Percentiles rank a stretch among this genome's conserved stretches.
Conservation (phyloP, 2,113 vertebrate species). For the Scomber japonicus region DNA sequence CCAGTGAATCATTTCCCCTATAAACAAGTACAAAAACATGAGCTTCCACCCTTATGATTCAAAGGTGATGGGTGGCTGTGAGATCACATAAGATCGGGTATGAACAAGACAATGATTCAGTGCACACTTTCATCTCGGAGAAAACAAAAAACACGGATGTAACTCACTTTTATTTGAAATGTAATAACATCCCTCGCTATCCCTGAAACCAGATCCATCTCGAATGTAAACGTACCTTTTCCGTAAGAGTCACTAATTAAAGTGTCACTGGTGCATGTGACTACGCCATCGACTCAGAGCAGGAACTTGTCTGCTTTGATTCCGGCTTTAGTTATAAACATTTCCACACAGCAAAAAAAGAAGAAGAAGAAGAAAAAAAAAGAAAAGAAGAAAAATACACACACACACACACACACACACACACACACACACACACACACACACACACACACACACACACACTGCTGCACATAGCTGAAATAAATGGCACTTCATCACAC, state of each 20-base stretch:
- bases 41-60: slow-evolving; percentile 35
- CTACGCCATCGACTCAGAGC: background rate
- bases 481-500: slow-evolving; percentile 76
- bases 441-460: no score
- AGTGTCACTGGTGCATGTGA: slow-evolving; percentile 34
- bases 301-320: slow-evolving; percentile 54
- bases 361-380: no score
- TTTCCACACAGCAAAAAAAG: slow-evolving; percentile 24
- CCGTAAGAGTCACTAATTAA: slow-evolving; percentile 31
- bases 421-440: no score
- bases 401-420: no score
- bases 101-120: slow-evolving; percentile 33
- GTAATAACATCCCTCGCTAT: slow-evolving; percentile 7
- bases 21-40: slow-evolving; percentile 66
- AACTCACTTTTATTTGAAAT: slow-evolving; percentile 31
- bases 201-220: slow-evolving; percentile 21
- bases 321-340: slow-evolving; percentile 58
- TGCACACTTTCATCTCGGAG: background rate
- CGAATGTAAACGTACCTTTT: slow-evolving; percentile 19
- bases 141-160: background rate
- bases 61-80: slow-evolving; percentile 42
- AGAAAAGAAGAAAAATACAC: background rate
- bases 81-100: slow-evolving; percentile 29
- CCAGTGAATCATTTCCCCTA: slow-evolving; percentile 70
- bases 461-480: slow-evolving; percentile 51